Conservation (phyloP, 1,140 invertebrate species). For the Aradophagus sp. region DNA sequence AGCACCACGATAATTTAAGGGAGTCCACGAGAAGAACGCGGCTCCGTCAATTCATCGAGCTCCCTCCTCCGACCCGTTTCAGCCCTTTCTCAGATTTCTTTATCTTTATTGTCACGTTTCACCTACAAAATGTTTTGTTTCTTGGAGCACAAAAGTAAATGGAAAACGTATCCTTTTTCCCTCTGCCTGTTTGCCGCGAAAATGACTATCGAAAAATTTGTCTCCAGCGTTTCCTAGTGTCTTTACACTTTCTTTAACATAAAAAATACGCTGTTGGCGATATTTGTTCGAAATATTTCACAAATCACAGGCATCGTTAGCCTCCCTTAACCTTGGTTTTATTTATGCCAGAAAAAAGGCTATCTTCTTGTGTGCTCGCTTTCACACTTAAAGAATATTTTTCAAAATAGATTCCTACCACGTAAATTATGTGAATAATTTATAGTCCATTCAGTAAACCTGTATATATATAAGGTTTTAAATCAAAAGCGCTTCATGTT, state of each 20-base stretch:
- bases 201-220: conserved; percentile 49
- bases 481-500: too few relatives aligned
- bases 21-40: conserved; percentile 37
- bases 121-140: conserved; percentile 55
- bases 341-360: too few relatives aligned
- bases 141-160: conserved; percentile 54
- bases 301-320: too few relatives aligned
- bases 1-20: conserved; percentile 48
- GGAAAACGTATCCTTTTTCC: conserved; percentile 25
- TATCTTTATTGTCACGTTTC: conserved; percentile 56
- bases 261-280: conserved; percentile 36
- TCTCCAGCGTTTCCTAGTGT: conserved; percentile 28
- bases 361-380: too few relatives aligned
- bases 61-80: background rate
- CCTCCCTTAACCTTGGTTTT: too few relatives aligned
- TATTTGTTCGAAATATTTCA: conserved; percentile 41
- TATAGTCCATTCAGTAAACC: too few relatives aligned
- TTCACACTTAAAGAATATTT: too few relatives aligned
- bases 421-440: too few relatives aligned
- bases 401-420: too few relatives aligned
- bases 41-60: conserved; percentile 22
- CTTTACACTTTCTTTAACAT: conserved; percentile 39
- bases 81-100: conserved; percentile 47
- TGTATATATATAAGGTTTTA: too few relatives aligned
- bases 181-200: conserved; percentile 15